Evolutionary conservation across 2,888 invertebrate species (phyloP).

Genomic region (Cephus pygmeus): DNA sequence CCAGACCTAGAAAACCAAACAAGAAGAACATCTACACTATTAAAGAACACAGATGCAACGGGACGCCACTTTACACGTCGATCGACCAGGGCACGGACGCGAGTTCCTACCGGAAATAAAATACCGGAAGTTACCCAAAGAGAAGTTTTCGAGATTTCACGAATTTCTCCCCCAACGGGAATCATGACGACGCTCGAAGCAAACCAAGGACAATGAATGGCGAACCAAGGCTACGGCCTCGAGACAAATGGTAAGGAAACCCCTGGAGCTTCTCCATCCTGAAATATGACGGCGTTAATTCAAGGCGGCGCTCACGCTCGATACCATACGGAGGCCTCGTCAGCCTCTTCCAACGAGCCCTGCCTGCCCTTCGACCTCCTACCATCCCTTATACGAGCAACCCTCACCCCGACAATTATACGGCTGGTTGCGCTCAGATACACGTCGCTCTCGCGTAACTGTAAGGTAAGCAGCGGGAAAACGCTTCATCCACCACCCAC

Average conservation of each 20-base stretch:
- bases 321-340: constrained; percentile 46
- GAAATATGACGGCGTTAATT: constrained; percentile 65
- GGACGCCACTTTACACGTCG: background rate
- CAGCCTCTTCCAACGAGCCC: constrained; percentile 49
- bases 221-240: constrained; percentile 24
- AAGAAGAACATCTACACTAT: constrained; percentile 14
- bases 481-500: constrained; percentile 19
- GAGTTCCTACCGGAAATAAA: background rate
- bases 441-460: constrained; percentile 62
- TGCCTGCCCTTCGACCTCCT: constrained; percentile 40
- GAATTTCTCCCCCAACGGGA: background rate
- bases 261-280: constrained; percentile 50
- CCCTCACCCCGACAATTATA: constrained; percentile 58
- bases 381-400: constrained; percentile 17
- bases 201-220: constrained; percentile 20
- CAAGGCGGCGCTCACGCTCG: constrained; percentile 55
- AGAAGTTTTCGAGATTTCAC: background rate
- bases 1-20: constrained; percentile 85
- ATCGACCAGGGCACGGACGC: background rate
- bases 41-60: background rate
- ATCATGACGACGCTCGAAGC: constrained; percentile 12
- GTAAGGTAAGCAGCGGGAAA: constrained; percentile 50
- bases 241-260: constrained; percentile 58
- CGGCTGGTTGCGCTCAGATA: constrained; percentile 62
- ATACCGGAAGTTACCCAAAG: background rate